Percentiles rank a stretch among this genome's conserved stretches.
Conservation (phyloP, 2,888 invertebrate species). For the Ephialtes manifestator region DNA sequence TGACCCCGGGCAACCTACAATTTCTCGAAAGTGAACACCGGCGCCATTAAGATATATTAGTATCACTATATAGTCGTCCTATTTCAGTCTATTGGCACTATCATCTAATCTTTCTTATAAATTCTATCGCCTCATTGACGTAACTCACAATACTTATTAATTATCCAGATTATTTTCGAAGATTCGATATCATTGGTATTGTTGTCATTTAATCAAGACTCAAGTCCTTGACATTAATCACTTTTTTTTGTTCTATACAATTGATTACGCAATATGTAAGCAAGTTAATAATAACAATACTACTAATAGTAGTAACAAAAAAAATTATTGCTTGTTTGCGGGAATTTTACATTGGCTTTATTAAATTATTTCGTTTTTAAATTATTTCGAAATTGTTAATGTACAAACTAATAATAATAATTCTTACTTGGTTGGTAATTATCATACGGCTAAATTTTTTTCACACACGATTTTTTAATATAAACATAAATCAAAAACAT, state of each 20-base stretch:
- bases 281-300: not conserved
- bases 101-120: not conserved
- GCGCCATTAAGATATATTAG: too few relatives aligned
- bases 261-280: too few relatives aligned
- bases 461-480: too few relatives aligned
- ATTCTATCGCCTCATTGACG: not conserved
- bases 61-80: too few relatives aligned
- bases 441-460: too few relatives aligned
- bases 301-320: not conserved
- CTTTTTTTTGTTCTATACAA: not conserved
- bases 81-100: not conserved
- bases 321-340: not conserved
- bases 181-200: not conserved
- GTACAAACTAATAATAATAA: too few relatives aligned
- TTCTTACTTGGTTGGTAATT: too few relatives aligned
- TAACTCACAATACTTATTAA: not conserved
- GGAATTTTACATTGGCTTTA: too few relatives aligned
- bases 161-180: not conserved
- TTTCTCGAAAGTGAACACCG: slow-evolving; percentile 8
- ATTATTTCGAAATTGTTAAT: too few relatives aligned
- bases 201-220: not conserved
- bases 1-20: slow-evolving; percentile 48
- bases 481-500: too few relatives aligned
- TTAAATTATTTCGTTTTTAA: too few relatives aligned
- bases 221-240: not conserved